Conservation (phyloP, 1,140 invertebrate genomes). For the Cotesia vestalis region DNA sequence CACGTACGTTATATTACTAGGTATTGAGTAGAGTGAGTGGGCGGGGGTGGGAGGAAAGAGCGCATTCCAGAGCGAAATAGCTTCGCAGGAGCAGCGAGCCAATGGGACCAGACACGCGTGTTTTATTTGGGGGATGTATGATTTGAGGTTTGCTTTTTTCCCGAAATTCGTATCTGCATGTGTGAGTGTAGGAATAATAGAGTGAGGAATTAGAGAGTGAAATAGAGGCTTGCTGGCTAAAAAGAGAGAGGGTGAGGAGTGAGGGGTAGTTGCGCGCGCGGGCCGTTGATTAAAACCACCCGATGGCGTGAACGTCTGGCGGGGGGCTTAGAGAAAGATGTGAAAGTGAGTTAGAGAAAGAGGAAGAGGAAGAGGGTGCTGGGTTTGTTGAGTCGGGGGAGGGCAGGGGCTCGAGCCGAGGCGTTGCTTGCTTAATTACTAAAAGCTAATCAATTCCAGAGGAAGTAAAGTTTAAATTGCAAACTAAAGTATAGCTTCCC, state of each 20-base stretch:
- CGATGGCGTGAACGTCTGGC: slow-evolving; percentile 42
- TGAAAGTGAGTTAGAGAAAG: slow-evolving; percentile 24
- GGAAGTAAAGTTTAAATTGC: slow-evolving; percentile 69
- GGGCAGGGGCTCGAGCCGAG: slow-evolving; percentile 46
- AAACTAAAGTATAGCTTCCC: slow-evolving; percentile 67
- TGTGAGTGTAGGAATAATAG: background rate
- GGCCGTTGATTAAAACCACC: slow-evolving; percentile 62
- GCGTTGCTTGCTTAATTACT: slow-evolving; percentile 67
- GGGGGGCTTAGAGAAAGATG: background rate
- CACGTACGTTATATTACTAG: slow-evolving; percentile 41
- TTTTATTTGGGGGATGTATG: slow-evolving; percentile 4
- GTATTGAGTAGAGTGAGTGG: slow-evolving; percentile 49
- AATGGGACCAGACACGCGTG: slow-evolving; percentile 26
- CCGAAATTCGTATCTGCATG: slow-evolving; percentile 52
- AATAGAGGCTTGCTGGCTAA: background rate
- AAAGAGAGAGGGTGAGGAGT: slow-evolving; percentile 19
- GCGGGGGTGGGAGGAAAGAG: slow-evolving; percentile 43
- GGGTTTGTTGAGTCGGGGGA: slow-evolving; percentile 22
- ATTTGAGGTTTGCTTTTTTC: slow-evolving; percentile 57
- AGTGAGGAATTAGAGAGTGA: background rate
- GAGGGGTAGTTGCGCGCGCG: slow-evolving; percentile 41
- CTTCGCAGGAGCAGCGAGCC: slow-evolving; percentile 51
- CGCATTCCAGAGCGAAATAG: slow-evolving; percentile 65
- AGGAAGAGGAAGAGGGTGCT: slow-evolving; percentile 43
- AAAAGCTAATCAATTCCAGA: slow-evolving; percentile 68